Evolutionary conservation across 2,113 vertebrate genomes (phyloP), one percentile per base, ranked within the genome.

Genomic region (Siniperca knerii): DNA sequence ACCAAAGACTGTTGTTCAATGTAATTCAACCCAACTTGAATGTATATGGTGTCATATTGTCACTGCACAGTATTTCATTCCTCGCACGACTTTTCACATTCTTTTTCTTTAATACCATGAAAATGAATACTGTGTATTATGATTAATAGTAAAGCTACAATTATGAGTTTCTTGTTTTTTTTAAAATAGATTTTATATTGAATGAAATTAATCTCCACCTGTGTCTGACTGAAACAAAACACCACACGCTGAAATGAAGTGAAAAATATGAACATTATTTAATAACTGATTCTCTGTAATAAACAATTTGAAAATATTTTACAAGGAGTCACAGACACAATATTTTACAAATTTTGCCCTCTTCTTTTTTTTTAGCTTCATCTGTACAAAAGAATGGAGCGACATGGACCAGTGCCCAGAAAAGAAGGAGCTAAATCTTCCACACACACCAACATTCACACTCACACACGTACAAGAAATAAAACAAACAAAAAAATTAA

Each of bases 241-340:
- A 82, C 81, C 57, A 87, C 87, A 92, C 91, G 37, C 60, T 83
- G 80, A 92, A 95, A 92, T 98, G 98, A 99, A 99, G 97, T 99
- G 98, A 99, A 99, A 96, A 99, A 99, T 99, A 99, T 99, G 98
- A 99, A 99, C 97, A 97, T 99, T 98, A 99, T 99, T 99, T 99
- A 99, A 98, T 99, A 99, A 99, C 97, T 96, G 98, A 99, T 98
- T 97, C 98, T 99, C 97, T 99, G 98, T 99, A 99, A 99, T 99
- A 99, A 99, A 99, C 97, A 96, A 98, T 99, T 98, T 98, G 97
- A 99, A 99, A 99, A 99, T 99, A 99, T 99, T 98, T 99, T 99
- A 99, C 98, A 99, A 98, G 98, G 97, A 99, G 97, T 99, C 98
- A 99, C 98, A 98, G 98, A 95, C 98, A 98, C 97, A 71, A 96